Evolutionary conservation across 2,888 invertebrate species (phyloP).

Genomic region (Noctua pronuba): DNA sequence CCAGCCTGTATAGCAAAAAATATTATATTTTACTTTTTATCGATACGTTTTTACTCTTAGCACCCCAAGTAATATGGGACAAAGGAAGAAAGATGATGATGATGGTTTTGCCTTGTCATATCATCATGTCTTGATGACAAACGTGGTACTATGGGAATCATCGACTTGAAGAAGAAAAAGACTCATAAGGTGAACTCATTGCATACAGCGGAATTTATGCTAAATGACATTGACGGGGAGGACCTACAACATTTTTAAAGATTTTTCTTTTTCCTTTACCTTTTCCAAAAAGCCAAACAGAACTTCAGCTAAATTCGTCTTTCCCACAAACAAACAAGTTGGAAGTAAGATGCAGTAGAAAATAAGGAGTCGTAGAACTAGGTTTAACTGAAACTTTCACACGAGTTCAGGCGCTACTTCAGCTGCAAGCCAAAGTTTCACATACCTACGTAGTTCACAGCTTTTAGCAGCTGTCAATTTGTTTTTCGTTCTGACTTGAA

Average conservation of each 20-base stretch:
- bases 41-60: background rate
- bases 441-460: background rate
- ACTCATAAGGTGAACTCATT: background rate
- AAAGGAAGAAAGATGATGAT: background rate
- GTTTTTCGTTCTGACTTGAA: background rate
- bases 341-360: background rate
- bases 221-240: background rate
- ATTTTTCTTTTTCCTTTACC: background rate
- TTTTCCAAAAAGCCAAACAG: background rate
- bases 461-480: background rate
- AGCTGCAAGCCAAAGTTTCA: conserved; percentile 4
- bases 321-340: background rate
- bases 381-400: background rate
- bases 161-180: too few relatives aligned
- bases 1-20: too few relatives aligned
- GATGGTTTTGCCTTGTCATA: background rate
- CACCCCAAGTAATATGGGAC: background rate
- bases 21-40: background rate
- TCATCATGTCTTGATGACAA: background rate
- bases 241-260: background rate
- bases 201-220: background rate
- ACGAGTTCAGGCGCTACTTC: background rate
- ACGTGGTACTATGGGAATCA: too few relatives aligned
- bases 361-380: background rate
- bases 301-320: background rate